Conservation (phyloP, 2,113 vertebrate species). For the Fregata magnificens region DNA sequence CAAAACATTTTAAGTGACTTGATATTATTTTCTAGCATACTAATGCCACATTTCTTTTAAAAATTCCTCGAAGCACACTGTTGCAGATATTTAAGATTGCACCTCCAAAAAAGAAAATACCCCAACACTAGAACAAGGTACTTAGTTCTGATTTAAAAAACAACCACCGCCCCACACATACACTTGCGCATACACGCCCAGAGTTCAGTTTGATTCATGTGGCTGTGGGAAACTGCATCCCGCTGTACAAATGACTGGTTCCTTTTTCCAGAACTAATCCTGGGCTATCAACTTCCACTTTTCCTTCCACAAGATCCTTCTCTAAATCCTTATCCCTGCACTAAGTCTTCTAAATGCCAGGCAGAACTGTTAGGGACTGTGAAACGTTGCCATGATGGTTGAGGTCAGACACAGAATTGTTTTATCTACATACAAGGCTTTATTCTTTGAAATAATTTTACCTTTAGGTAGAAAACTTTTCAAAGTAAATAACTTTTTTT, state of each 20-base stretch:
- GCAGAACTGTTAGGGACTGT: background rate
- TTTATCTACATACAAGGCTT: background rate
- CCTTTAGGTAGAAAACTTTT: background rate
- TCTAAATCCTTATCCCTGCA: background rate
- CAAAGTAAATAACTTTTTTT: background rate
- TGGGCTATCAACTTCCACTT: background rate
- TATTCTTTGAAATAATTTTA: background rate
- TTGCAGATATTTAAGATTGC: background rate
- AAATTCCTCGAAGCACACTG: background rate
- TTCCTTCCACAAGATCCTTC: background rate
- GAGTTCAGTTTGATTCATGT: background rate
- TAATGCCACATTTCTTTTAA: background rate
- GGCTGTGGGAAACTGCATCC: background rate
- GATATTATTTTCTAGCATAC: background rate
- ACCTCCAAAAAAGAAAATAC: background rate
- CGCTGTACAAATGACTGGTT: background rate
- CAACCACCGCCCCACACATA: too few relatives aligned
- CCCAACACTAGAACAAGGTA: background rate
- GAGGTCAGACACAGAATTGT: background rate
- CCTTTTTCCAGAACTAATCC: background rate
- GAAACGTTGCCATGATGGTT: background rate
- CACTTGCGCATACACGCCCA: accelerated
- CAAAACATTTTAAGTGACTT: background rate
- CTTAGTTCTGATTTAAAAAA: background rate
- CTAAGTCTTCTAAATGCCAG: background rate